phyloP scores from a whole-genome alignment of 2,888 invertebrate genomes.

The Agrenia bidenticulata region DNA sequence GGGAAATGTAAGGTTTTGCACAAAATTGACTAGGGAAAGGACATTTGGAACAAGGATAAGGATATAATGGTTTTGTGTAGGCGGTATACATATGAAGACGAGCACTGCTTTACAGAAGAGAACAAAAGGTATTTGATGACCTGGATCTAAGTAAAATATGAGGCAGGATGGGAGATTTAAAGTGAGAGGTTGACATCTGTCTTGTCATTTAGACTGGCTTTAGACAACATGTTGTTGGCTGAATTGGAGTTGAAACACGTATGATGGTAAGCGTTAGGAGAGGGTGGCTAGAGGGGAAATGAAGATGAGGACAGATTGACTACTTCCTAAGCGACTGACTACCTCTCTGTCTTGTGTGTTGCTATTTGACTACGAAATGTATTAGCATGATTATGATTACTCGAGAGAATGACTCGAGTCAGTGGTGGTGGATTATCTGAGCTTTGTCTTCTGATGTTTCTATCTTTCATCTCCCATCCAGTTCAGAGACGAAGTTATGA shows the following conservation, averaged over 20 bases:
- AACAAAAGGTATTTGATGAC: conserved; percentile 6
- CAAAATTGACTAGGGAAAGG: too few species aligned
- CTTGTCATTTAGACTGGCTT: conserved; percentile 16
- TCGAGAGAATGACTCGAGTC: conserved; percentile 8
- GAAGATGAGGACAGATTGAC: conserved; percentile 17
- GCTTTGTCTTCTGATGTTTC: conserved; percentile 17
- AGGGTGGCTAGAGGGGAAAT: conserved; percentile 6
- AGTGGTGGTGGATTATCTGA: conserved; percentile 11
- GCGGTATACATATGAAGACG: not conserved
- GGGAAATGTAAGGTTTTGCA: too few species aligned
- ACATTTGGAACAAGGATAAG: too few species aligned
- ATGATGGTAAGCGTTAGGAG: not conserved
- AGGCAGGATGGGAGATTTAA: conserved; percentile 1
- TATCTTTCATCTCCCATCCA: conserved; percentile 15
- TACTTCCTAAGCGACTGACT: conserved; percentile 1
- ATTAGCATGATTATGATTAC: conserved; percentile 21
- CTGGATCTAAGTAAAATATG: conserved; percentile 11
- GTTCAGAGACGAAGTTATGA: not conserved
- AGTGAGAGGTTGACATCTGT: conserved; percentile 21
- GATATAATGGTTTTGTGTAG: not conserved
- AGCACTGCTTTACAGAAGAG: not conserved
- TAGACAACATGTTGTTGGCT: conserved; percentile 8
- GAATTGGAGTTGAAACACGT: not conserved
- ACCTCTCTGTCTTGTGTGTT: not conserved
- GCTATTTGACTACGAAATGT: conserved; percentile 4